phyloP scores from a whole-genome alignment of 2,113 vertebrate genomes.

The Tursiops truncatus region DNA sequence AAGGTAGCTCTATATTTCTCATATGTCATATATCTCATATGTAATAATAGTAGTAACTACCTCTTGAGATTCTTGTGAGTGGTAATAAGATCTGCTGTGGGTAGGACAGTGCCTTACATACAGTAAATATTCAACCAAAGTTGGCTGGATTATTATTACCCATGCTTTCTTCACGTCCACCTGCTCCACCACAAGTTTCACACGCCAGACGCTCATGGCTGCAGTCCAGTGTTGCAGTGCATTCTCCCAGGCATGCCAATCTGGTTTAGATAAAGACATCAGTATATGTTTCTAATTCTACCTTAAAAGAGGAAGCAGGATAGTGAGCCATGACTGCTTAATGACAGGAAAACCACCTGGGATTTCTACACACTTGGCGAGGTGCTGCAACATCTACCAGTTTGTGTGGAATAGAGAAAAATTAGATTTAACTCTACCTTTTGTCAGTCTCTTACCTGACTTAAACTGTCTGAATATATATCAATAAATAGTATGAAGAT shows the following conservation, averaged over 20 bases:
- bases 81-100: not conserved
- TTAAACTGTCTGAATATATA: not conserved
- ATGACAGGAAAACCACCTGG: not conserved
- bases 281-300: not conserved
- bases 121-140: not conserved
- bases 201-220: too few species aligned
- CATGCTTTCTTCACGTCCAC: not conserved
- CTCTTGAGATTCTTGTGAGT: not conserved
- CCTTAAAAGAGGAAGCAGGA: not conserved
- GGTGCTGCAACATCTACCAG: not conserved
- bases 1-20: not conserved
- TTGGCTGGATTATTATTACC: not conserved
- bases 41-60: not conserved
- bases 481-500: not conserved
- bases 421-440: not conserved
- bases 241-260: not conserved
- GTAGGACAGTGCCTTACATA: not conserved
- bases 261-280: not conserved
- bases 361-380: not conserved
- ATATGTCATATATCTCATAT: not conserved
- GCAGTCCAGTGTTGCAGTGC: accelerated
- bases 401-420: not conserved
- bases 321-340: not conserved
- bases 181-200: not conserved
- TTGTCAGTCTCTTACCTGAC: not conserved